Percentiles rank a stretch among this genome's conserved stretches.
Evolutionary conservation across 1,140 invertebrate genomes (phyloP).

Genomic region (Lordiphosa mommai): DNA sequence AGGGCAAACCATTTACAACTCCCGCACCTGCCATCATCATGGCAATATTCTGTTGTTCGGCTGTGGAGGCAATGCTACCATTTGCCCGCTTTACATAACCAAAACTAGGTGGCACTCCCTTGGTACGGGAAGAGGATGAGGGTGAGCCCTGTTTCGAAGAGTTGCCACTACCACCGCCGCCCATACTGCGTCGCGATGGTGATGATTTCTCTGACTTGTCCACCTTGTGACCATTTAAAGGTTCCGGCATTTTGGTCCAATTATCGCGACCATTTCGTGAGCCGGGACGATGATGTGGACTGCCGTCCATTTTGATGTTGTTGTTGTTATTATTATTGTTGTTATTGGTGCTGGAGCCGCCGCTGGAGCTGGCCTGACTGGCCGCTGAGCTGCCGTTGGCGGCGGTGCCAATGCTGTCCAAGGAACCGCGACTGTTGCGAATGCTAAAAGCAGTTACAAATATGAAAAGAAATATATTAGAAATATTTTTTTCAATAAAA

Average conservation of each 20-base stretch:
- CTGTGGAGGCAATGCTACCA: conserved; percentile 80
- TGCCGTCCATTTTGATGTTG: conserved; percentile 56
- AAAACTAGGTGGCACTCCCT: conserved; percentile 88
- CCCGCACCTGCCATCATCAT: conserved; percentile 77
- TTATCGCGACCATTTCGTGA: conserved; percentile 77
- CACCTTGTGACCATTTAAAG: conserved; percentile 68
- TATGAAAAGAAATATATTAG: background rate
- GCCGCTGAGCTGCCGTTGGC: conserved; percentile 64
- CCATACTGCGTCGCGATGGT: conserved; percentile 68
- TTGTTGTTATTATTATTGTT: conserved; percentile 49
- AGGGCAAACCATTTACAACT: conserved; percentile 52
- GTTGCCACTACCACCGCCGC: conserved; percentile 72
- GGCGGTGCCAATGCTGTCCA: conserved; percentile 77
- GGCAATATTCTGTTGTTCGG: conserved; percentile 80
- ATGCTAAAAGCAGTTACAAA: conserved; percentile 55
- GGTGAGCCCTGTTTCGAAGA: conserved; percentile 80
- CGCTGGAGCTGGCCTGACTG: conserved; percentile 74
- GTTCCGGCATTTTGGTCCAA: conserved; percentile 78
- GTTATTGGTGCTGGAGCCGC: conserved; percentile 50
- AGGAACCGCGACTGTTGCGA: conserved; percentile 76
- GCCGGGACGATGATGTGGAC: conserved; percentile 66
- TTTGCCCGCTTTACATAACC: conserved; percentile 90
- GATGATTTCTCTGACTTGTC: conserved; percentile 73
- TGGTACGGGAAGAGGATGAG: conserved; percentile 81
- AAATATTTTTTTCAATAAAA: no score